Evolutionary conservation across 2,797 vertebrate genomes (phyloP), one percentile per base, ranked within the genome.

Genomic region (Harpagifer antarcticus): DNA sequence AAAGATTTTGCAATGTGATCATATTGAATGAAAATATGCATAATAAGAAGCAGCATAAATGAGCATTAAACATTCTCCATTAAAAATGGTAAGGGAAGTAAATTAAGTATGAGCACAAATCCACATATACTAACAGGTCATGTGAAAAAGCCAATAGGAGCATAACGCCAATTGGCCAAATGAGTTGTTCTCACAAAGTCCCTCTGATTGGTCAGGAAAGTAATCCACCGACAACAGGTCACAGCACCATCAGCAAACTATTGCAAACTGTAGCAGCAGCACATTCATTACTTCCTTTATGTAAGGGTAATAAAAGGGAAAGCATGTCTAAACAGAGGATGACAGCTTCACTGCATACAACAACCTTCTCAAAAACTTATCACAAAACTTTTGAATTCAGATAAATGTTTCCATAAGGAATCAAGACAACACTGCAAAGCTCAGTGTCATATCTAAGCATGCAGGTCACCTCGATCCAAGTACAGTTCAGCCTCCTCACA

Each of bases 201-300:
- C 64, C 50, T 42, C 50, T 50, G 86, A 91, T 88, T 92, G 86
- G 91, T 65, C 79, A 58, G 76, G n/a, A 71, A 71, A 85, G 77
- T 69, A 61, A 79, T 71, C 70, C 56, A 14, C 48, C 57, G 56
- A 72, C 74, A 49, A 53, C 40, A 83, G 80, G 85, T 83, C 81
- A 75, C 31, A 71, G 70, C 68, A 71, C 43, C 68, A 47, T 69
- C 50, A 53, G 47, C 55, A 17, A 53, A 63, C 17, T 2, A n/a
- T 42, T 20, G 42, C 27, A 63, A 48, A 68, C n/a, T 68, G 16
- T 49, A 62, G 20, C 31, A 53, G 27, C 2, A 74, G 40, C 27
- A 45, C 2, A 0, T 57, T 23, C 19, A 15, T 16, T 4, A 43
- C 4, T n/a, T 42, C 19, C 17, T 27, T 45, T 44, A 70, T 62